Evolutionary conservation across 2,888 invertebrate genomes (phyloP).

Genomic region (Tridacna crocea): DNA sequence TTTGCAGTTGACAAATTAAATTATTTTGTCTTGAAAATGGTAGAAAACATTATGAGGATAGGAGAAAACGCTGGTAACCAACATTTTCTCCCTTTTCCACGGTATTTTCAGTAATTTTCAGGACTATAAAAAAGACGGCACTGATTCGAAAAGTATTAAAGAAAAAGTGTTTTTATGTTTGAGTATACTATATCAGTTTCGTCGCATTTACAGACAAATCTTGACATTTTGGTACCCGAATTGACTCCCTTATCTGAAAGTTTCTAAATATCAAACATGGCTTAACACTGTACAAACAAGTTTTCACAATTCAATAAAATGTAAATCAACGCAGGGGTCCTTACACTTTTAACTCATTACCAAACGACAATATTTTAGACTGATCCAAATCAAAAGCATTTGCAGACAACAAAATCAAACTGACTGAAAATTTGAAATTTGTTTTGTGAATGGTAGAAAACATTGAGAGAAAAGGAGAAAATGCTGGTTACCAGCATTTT

Average conservation of each 20-base stretch:
- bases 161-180: background rate
- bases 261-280: slow-evolving; percentile 14
- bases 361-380: too few species aligned
- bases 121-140: background rate
- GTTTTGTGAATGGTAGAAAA: too few species aligned
- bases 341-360: background rate
- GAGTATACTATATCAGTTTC: background rate
- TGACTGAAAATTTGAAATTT: too few species aligned
- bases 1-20: too few species aligned
- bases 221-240: background rate
- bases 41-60: background rate
- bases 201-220: background rate
- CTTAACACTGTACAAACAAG: slow-evolving; percentile 28
- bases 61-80: background rate
- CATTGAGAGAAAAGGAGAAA: too few species aligned
- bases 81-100: background rate
- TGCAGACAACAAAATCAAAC: too few species aligned
- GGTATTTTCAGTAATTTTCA: background rate
- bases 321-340: slow-evolving; percentile 33
- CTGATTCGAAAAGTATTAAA: background rate
- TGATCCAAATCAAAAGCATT: too few species aligned
- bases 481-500: too few species aligned
- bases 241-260: slow-evolving; percentile 11
- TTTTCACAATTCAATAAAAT: slow-evolving; percentile 33
- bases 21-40: background rate